Evolutionary conservation across 2,888 invertebrate species (phyloP).

Genomic region (Melieria omissa): DNA sequence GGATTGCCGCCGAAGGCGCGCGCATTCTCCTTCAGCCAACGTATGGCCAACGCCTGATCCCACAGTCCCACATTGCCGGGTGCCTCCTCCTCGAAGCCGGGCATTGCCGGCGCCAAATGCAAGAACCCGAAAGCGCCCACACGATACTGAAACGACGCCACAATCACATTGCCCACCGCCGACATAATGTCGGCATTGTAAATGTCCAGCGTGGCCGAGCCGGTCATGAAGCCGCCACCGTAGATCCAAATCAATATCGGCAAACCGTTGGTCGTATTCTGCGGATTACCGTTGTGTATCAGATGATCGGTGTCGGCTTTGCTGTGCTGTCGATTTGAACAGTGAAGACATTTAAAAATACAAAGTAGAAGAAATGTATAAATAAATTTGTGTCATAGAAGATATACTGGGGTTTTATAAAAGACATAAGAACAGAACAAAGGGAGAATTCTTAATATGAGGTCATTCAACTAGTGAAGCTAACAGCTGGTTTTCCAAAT

Average conservation of each 20-base stretch:
- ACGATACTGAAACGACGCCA: conserved; percentile 94
- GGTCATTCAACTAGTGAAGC: no score
- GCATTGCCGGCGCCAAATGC: conserved; percentile 73
- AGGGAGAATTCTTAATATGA: no score
- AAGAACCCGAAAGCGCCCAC: conserved; percentile 95
- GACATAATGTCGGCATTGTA: conserved; percentile 95
- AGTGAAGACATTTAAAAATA: neutral
- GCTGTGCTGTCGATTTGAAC: conserved; percentile 50
- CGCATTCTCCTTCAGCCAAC: conserved; percentile 94
- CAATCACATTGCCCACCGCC: conserved; percentile 88
- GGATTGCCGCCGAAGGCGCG: conserved; percentile 94
- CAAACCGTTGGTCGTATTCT: conserved; percentile 66
- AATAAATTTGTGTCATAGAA: no score
- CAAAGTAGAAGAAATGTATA: neutral
- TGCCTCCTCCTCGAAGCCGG: conserved; percentile 65
- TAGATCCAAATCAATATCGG: conserved; percentile 94
- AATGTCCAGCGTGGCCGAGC: conserved; percentile 90
- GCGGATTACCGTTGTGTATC: conserved; percentile 62
- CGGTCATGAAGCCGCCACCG: conserved; percentile 94
- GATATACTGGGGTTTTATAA: no score
- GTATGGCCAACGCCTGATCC: conserved; percentile 93
- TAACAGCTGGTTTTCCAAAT: no score
- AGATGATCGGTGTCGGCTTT: conserved; percentile 61
- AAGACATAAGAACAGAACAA: no score
- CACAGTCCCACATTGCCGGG: conserved; percentile 87